Evolutionary conservation across 2,888 invertebrate species (phyloP), one percentile per base, ranked within the genome.

Genomic region (Drepanosiphum platanoidis): DNA sequence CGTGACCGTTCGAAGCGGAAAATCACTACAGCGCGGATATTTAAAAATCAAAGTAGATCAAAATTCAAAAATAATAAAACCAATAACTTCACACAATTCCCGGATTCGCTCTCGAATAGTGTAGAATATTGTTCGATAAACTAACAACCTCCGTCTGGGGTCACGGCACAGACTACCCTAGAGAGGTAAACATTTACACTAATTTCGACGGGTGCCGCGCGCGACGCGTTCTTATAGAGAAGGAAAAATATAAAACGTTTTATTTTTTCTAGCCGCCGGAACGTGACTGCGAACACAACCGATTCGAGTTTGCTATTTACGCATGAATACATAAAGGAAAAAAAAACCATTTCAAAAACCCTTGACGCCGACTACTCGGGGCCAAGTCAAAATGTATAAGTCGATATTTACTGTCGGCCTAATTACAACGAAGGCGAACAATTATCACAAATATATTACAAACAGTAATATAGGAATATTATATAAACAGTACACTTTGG

Each of bases 261-360:
- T 52, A 52, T 52, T 52, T 52, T 52, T 82, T 72, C 64, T 61
- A 82, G 72, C 72, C 64, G 39, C 46, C 61, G 61, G 72, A 72
- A 82, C 81, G 61, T 82, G 81, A 82, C 81, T 61, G 22, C 30
- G 72, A 61, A 75, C 75, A 34, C 42, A 39, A 77, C 61, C n/a
- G 61, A 71, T 58, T 82, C 39, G 32, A 61, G 39, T 72, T 81
- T n/a, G 42, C 61, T 61, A 72, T 82, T 82, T 72, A 82, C 58
- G 71, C 61, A 39, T 82, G 81, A 72, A 82, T 72, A 82, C 71
- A 72, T n/a, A n/a, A n/a, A n/a, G n/a, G n/a, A n/a, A n/a, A n/a
- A n/a, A n/a, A n/a, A n/a, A n/a, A n/a, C n/a, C n/a, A n/a, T n/a
- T n/a, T 82, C 39, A 72, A 72, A 72, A 72, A 79, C 66, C n/a